phyloP scores from a whole-genome alignment of 2,797 vertebrate genomes.

The Anabas testudineus region DNA sequence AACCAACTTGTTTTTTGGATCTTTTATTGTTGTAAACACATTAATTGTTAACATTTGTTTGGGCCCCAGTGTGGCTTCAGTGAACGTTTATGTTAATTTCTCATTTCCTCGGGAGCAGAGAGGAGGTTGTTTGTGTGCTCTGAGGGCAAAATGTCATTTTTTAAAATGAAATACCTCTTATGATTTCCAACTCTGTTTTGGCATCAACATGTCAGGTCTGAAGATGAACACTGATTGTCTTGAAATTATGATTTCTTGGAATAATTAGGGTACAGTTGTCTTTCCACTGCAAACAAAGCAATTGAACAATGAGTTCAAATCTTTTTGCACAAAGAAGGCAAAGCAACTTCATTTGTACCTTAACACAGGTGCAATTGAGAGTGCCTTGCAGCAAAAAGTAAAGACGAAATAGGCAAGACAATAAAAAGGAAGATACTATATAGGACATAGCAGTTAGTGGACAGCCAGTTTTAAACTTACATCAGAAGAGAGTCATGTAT shows the following conservation, averaged over 20 bases:
- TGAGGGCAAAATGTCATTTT: neutral
- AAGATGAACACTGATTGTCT: neutral
- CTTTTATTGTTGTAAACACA: slow-evolving; percentile 30
- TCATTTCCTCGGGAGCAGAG: slow-evolving; percentile 16
- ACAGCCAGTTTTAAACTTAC: no score
- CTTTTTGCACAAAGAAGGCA: neutral
- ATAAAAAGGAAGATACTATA: no score
- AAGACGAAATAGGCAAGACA: no score
- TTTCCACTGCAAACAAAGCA: neutral
- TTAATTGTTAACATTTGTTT: slow-evolving; percentile 30
- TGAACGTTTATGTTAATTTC: slow-evolving; percentile 14
- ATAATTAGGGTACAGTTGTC: neutral
- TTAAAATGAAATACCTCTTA: neutral
- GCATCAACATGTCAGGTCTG: neutral
- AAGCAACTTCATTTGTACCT: neutral
- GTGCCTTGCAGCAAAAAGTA: no score
- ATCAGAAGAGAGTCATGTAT: no score
- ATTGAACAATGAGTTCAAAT: neutral
- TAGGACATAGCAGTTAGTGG: no score
- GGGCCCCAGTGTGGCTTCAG: neutral
- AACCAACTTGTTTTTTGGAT: slow-evolving; percentile 5
- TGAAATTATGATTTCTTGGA: neutral
- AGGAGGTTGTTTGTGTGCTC: neutral
- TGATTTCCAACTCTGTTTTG: neutral
- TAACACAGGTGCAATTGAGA: no score